phyloP scores from a whole-genome alignment of 2,113 vertebrate species.

The Plestiodon gilberti region DNA sequence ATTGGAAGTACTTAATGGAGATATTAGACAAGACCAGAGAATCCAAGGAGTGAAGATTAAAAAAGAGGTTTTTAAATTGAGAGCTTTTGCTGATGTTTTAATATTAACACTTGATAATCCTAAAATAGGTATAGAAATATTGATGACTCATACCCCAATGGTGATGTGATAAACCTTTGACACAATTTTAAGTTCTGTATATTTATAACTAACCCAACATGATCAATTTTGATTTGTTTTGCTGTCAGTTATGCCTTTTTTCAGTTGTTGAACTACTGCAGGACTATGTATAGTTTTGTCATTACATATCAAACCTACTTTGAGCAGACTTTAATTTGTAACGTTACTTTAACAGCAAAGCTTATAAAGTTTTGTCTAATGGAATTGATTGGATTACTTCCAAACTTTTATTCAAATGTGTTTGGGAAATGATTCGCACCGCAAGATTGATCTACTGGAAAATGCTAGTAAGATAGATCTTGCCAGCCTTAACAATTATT shows the following conservation, averaged over 20 bases:
- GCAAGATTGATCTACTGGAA: neutral
- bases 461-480: neutral
- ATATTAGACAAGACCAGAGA: too few relatives aligned
- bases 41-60: too few relatives aligned
- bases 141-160: neutral
- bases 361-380: neutral
- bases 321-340: neutral
- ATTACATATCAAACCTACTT: neutral
- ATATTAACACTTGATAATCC: too few relatives aligned
- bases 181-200: neutral
- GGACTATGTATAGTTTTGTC: neutral
- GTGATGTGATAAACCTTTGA: neutral
- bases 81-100: too few relatives aligned
- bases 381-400: neutral
- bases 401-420: neutral
- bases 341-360: neutral
- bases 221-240: conserved; percentile 6
- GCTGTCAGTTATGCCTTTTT: neutral
- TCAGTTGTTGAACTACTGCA: neutral
- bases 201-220: neutral
- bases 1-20: too few relatives aligned
- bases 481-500: neutral
- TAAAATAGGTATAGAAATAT: too few relatives aligned
- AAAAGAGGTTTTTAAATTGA: too few relatives aligned
- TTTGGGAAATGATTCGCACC: neutral